Base-by-base conservation (phyloP, 2,797 vertebrate species). In the Gadopsis bispinosus region DNA sequence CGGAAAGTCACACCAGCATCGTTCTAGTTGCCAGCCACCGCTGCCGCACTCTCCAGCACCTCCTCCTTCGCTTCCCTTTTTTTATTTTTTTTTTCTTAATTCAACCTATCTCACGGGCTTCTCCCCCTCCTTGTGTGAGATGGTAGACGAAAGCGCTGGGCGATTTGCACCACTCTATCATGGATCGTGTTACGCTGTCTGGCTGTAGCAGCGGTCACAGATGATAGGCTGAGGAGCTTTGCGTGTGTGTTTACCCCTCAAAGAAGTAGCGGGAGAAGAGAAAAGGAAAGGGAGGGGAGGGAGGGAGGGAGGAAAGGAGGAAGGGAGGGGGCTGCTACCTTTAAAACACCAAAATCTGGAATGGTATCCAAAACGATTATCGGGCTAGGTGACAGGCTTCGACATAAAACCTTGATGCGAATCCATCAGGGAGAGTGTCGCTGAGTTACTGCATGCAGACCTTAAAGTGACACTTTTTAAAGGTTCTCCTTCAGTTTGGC, bases 161-260 rank as follows among this genome's bases (percentile, higher is more conserved):
- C 91, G 94, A 92, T 93, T 91, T 95, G 93, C 95, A 94, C 73
- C 83, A 93, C 94, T 95, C 95, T 93, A 94, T 93, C 94, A 94
- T 91, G 95, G 93, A 94, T 97, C 96, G 88, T 91, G 94, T 96
- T 96, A 95, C 96, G 91, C 93, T 94, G 95, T 94, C 95, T 92
- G 95, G 95, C 95, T 93, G 92, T 85, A 88, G 90, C 94, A 80
- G 94, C 95, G 89, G 92, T 92, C 95, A 94, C 94, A 95, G 94
- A 93, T 94, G 95, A 97, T 97, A 96, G 96, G 96, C 96, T 96
- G 95, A 91, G 90, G 85, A 93, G 95, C 89, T 95, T 93, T 86
- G 93, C 91, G 93, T 95, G 91, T 81, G 90, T 91, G 90, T 93
- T 93, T 92, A 89, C 86, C 88, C 90, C 81, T 79, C 73, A 62